A percentile compares a stretch with the other conserved stretches of the same genome.
Conservation (phyloP, 2,888 invertebrate genomes). For the Onthophagus sagittarius region DNA sequence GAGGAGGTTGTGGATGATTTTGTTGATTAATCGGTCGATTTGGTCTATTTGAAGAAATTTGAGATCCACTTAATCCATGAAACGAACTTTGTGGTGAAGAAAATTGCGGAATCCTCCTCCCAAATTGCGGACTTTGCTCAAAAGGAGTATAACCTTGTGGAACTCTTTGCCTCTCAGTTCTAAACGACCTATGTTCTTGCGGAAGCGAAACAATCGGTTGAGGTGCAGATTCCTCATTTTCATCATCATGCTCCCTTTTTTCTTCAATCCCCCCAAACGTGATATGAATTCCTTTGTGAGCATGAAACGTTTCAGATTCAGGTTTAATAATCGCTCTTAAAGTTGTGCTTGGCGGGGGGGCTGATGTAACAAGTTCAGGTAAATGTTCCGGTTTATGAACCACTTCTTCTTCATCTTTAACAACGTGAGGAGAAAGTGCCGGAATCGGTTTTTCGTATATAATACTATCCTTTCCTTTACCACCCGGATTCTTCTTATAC, state of each 20-base stretch:
- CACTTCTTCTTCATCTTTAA: conserved; percentile 53
- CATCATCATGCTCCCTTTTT: conserved; percentile 52
- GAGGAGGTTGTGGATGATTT: conserved; percentile 21
- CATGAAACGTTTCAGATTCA: conserved; percentile 80
- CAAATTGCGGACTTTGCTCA: conserved; percentile 43
- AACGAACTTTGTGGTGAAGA: not conserved
- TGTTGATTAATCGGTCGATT: not conserved
- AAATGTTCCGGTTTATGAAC: conserved; percentile 50
- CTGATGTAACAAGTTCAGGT: conserved; percentile 35
- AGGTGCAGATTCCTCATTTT: conserved; percentile 61
- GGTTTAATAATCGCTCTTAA: conserved; percentile 80
- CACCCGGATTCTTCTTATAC: conserved; percentile 78
- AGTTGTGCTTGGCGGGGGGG: conserved; percentile 69
- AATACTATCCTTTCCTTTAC: conserved; percentile 66
- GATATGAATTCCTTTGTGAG: conserved; percentile 74
- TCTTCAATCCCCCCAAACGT: conserved; percentile 67
- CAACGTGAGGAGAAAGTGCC: conserved; percentile 66
- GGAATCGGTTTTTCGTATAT: conserved; percentile 78
- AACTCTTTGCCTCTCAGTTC: not conserved
- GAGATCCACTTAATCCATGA: not conserved
- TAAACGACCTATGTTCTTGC: conserved; percentile 21
- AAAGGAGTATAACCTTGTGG: conserved; percentile 35
- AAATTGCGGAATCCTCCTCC: conserved; percentile 20
- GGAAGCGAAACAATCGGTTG: conserved; percentile 58
- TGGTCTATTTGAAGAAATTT: not conserved